Base-by-base conservation (phyloP, 1,140 invertebrate genomes). In the Ylistrum balloti region DNA sequence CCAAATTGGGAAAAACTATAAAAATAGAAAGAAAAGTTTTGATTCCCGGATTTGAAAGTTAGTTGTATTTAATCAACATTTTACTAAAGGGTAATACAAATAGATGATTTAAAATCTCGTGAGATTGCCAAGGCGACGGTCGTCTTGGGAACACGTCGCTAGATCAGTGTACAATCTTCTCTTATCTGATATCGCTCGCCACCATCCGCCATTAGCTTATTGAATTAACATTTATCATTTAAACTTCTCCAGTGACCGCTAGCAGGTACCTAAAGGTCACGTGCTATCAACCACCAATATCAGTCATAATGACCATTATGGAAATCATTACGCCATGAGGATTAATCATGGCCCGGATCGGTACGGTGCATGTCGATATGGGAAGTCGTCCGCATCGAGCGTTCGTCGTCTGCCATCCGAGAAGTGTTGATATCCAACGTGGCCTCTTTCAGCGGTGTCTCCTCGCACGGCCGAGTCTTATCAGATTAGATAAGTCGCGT, bases 221-320 rank as follows among this genome's bases (percentile, higher is more conserved):
- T 74, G 56, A 74, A 74, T 74, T 74, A 74, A 74, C 56, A 74
- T n/a, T 74, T 74, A 74, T 74, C 56, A 74, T 74, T 74, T 38
- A 74, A 74, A 74, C 56, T 28, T 74, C 56, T 28, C 7, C 56
- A n/a, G 56, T 74, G 56, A 74, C 56, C 56, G 56, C 56, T 74
- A 74, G n/a, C 22, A 74, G 56, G 22, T 28, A n/a, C 56, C n/a
- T 9, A 74, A 74, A 74, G 56, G 56, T 74, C 56, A 28, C 56
- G 56, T 74, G 1, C 56, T 28, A 28, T 74, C 56, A 74, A 28
- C 9, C 56, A 74, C 22, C 22, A 28, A 3, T 74, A 28, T 74
- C 56, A 28, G 56, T 74, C 56, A 74, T 74, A 74, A 74, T 74
- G 56, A 74, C 56, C 56, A 74, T 74, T 74, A 74, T 74, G 56